Conservation (phyloP, 2,113 vertebrate species). For the Actenoides lindsayi region DNA sequence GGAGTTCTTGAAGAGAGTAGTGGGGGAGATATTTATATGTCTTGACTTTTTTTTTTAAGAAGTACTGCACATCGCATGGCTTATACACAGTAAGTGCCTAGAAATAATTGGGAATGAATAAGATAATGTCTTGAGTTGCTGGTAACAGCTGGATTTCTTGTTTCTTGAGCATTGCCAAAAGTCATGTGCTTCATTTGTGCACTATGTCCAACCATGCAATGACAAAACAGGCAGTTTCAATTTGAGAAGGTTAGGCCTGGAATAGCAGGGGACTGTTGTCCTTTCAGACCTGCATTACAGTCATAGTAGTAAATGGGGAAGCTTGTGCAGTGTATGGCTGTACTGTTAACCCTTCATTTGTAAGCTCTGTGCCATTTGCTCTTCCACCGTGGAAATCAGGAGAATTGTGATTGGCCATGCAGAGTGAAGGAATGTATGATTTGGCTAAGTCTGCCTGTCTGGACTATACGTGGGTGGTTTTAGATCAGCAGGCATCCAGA, state of each 20-base stretch:
- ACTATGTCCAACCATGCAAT: not conserved
- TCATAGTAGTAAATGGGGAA: not conserved
- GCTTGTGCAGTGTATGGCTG: not conserved
- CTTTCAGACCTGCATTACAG: not conserved
- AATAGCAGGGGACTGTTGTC: not conserved
- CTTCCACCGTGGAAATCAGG: fast-evolving
- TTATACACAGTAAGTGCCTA: not conserved
- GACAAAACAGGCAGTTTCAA: not conserved
- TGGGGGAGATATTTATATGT: not conserved
- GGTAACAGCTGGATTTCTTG: not conserved
- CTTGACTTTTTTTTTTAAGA: not conserved
- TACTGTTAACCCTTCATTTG: not conserved
- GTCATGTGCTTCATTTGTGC: not conserved
- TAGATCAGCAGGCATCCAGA: not conserved
- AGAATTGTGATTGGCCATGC: not conserved
- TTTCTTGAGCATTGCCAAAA: not conserved
- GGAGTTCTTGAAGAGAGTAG: not conserved
- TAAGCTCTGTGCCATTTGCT: not conserved
- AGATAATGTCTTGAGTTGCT: not conserved
- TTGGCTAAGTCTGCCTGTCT: not conserved
- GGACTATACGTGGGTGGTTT: not conserved
- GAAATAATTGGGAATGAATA: not conserved
- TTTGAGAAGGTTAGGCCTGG: conserved; percentile 1
- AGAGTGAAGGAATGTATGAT: not conserved
- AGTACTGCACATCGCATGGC: not conserved